phyloP scores from a whole-genome alignment of 2,113 vertebrate genomes.

The Poicephalus gulielmi region DNA sequence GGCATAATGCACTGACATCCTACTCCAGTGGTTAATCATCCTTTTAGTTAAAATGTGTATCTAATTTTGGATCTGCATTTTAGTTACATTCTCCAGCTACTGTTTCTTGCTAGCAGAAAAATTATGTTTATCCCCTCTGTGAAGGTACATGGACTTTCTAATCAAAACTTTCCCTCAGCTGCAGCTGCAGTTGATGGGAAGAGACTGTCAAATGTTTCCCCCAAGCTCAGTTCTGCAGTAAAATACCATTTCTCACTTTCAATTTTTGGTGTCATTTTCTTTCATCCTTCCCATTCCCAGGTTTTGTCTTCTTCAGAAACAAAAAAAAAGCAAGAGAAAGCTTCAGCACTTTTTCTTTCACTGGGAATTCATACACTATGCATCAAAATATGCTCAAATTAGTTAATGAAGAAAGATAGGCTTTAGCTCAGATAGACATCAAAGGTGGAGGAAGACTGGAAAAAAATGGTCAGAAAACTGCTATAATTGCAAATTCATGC shows the following conservation, averaged over 20 bases:
- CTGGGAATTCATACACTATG: not conserved
- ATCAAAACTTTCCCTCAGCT: not conserved
- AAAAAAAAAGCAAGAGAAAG: not conserved
- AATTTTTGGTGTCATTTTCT: constrained; percentile 8
- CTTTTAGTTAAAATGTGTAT: not conserved
- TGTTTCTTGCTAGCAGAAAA: not conserved
- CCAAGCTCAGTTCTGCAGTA: constrained; percentile 3
- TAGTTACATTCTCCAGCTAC: not conserved
- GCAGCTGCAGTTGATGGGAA: not conserved
- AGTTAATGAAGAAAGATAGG: not conserved
- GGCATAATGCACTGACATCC: not conserved
- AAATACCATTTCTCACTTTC: not conserved
- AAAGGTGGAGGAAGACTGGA: not conserved
- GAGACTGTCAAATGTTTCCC: not conserved
- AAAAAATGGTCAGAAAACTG: not conserved
- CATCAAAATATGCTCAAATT: not conserved
- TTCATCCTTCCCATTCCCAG: not conserved
- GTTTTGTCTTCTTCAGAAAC: not conserved
- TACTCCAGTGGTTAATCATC: not conserved
- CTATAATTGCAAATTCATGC: not conserved
- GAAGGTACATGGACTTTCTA: not conserved
- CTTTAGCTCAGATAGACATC: not conserved
- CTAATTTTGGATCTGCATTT: not conserved
- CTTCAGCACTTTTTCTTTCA: not conserved
- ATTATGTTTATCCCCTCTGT: not conserved